phyloP scores from a whole-genome alignment of 1,140 invertebrate genomes.

The Heliothis subflexa region DNA sequence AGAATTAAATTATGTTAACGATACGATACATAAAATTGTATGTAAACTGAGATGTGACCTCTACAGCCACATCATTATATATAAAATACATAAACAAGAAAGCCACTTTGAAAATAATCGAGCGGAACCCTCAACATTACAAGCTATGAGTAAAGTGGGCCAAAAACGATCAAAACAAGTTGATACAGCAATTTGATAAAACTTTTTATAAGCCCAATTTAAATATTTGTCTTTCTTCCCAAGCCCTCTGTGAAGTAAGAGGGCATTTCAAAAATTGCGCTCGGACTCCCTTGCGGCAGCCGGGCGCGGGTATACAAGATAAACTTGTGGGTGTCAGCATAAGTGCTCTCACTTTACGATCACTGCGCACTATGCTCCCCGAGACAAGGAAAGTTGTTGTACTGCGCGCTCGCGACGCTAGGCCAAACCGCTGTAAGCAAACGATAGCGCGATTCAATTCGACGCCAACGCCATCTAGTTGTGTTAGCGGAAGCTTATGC shows the following conservation, averaged over 20 bases:
- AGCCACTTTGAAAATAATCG: no score
- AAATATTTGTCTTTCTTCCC: background rate
- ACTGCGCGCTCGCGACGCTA: background rate
- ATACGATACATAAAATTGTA: no score
- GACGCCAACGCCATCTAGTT: conserved; percentile 69
- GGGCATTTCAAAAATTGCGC: conserved; percentile 89
- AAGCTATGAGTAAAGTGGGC: no score
- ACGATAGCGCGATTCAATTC: conserved; percentile 62
- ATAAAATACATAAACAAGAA: no score
- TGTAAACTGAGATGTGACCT: no score
- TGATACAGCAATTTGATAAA: no score
- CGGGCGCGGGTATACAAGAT: conserved; percentile 86
- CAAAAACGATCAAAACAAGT: no score
- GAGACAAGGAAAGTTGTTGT: conserved; percentile 87
- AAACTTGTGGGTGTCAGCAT: conserved; percentile 88
- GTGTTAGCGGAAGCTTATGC: background rate
- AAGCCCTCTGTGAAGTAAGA: conserved; percentile 89
- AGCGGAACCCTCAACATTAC: no score
- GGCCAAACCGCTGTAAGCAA: conserved; percentile 14
- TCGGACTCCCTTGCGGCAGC: conserved; percentile 80
- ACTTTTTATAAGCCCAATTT: no score
- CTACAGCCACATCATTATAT: no score
- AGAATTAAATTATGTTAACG: background rate
- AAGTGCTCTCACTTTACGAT: conserved; percentile 90
- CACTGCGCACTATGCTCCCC: conserved; percentile 90